Conservation (phyloP, 2,113 vertebrate species). For the Crocuta crocuta region DNA sequence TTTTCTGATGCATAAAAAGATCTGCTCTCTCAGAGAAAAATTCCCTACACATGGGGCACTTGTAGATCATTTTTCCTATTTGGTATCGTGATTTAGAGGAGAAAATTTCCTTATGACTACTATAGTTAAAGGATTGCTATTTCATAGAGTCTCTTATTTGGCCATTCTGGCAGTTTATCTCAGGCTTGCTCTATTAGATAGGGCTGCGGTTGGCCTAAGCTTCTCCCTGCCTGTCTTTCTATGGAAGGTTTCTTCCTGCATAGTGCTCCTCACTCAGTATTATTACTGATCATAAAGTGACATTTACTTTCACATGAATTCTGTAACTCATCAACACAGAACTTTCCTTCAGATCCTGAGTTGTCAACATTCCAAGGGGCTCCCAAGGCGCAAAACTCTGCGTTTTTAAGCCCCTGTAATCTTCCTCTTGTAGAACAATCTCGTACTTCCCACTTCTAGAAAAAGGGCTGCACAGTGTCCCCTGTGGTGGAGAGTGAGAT, state of each 20-base stretch:
- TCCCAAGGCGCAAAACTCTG: constrained; percentile 29
- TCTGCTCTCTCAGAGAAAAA: constrained; percentile 82
- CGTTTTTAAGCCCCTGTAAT: background rate
- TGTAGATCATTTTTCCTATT: constrained; percentile 82
- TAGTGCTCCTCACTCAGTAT: constrained; percentile 68
- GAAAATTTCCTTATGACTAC: background rate
- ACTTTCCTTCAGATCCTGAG: constrained; percentile 56
- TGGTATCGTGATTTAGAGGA: constrained; percentile 67
- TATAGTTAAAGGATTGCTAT: background rate
- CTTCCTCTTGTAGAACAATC: background rate
- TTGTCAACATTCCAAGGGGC: constrained; percentile 60
- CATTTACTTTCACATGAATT: background rate
- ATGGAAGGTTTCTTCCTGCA: constrained; percentile 69
- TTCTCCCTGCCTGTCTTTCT: constrained; percentile 70
- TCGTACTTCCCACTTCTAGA: background rate
- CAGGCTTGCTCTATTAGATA: constrained; percentile 1
- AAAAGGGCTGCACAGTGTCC: background rate
- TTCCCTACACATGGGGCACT: constrained; percentile 82
- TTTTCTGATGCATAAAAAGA: constrained; percentile 82
- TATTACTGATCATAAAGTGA: constrained; percentile 36
- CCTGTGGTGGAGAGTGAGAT: background rate
- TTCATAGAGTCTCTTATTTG: constrained; percentile 11
- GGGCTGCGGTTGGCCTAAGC: constrained; percentile 19
- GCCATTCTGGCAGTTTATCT: constrained; percentile 61
- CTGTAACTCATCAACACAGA: background rate